Conservation (phyloP, 2,113 vertebrate species). For the Thunnus thynnus region DNA sequence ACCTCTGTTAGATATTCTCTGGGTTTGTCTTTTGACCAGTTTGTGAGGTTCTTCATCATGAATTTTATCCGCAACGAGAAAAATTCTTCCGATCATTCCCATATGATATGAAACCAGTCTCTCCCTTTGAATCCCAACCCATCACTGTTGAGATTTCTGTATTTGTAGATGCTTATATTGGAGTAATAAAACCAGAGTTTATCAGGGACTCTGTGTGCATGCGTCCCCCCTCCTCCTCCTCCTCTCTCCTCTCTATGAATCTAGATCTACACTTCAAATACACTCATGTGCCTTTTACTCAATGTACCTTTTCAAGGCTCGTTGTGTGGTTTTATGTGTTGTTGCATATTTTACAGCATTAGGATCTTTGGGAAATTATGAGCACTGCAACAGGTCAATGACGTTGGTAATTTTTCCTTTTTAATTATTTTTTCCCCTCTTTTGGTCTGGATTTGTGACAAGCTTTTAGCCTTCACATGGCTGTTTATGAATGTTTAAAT, state of each 20-base stretch:
- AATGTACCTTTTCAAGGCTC: slow-evolving; percentile 89
- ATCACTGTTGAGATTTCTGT: slow-evolving; percentile 29
- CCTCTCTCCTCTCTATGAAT: background rate
- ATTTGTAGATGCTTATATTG: too few species aligned
- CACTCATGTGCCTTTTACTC: slow-evolving; percentile 71
- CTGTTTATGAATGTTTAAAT: slow-evolving; percentile 60
- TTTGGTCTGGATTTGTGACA: slow-evolving; percentile 66
- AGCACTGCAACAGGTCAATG: slow-evolving; percentile 96
- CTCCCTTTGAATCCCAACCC: background rate
- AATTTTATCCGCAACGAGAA: too few species aligned
- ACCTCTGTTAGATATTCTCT: too few species aligned
- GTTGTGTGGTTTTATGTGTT: slow-evolving; percentile 94
- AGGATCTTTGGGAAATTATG: slow-evolving; percentile 98
- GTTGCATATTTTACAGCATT: slow-evolving; percentile 98
- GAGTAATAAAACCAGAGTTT: slow-evolving; percentile 13
- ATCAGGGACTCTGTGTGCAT: slow-evolving; percentile 58
- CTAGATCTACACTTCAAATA: slow-evolving; percentile 42
- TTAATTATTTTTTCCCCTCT: slow-evolving; percentile 88
- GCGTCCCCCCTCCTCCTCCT: slow-evolving; percentile 17
- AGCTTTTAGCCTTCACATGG: slow-evolving; percentile 61
- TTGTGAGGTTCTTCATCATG: too few species aligned
- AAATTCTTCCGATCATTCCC: background rate
- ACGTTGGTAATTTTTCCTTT: slow-evolving; percentile 96
- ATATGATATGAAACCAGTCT: background rate
- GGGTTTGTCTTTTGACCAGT: too few species aligned